A percentile compares a stretch with the other conserved stretches of the same genome.
phyloP scores from a whole-genome alignment of 2,113 vertebrate species.

The Phaethornis superciliosus region DNA sequence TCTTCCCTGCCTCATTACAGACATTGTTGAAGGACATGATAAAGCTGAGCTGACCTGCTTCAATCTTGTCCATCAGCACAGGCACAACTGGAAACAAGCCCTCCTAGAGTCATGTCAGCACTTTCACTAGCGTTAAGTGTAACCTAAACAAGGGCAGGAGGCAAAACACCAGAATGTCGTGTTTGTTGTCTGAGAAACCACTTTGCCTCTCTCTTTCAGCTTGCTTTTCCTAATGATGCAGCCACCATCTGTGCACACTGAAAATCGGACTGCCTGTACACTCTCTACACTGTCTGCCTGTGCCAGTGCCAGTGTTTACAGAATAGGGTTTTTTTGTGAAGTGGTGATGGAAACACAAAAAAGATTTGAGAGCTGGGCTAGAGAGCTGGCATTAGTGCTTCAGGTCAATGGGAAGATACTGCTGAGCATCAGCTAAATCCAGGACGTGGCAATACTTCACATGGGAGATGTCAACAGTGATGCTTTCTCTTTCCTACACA shows the following conservation, averaged over 20 bases:
- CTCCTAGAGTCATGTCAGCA: not conserved
- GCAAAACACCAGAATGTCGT: not conserved
- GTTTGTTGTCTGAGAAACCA: not conserved
- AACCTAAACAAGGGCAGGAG: conserved; percentile 1
- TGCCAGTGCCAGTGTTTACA: not conserved
- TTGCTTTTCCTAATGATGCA: not conserved
- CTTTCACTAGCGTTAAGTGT: not conserved
- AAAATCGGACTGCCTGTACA: not conserved
- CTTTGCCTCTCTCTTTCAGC: not conserved
- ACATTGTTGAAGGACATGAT: conserved; percentile 26
- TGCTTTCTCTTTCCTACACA: not conserved
- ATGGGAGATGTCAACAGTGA: not conserved
- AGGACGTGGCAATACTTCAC: not conserved
- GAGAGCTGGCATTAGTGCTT: not conserved
- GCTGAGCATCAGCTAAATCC: not conserved
- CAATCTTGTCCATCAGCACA: not conserved
- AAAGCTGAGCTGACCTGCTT: conserved; percentile 14
- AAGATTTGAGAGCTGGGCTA: not conserved
- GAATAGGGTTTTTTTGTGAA: not conserved
- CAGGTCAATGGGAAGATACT: not conserved
- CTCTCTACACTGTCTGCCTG: rapidly evolving
- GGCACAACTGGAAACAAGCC: conserved; percentile 28
- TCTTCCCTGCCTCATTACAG: conserved; percentile 45
- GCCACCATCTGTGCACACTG: not conserved
- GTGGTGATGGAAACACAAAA: not conserved